Evolutionary conservation across 2,797 vertebrate genomes (phyloP).

Genomic region (Trachops cirrhosus): DNA sequence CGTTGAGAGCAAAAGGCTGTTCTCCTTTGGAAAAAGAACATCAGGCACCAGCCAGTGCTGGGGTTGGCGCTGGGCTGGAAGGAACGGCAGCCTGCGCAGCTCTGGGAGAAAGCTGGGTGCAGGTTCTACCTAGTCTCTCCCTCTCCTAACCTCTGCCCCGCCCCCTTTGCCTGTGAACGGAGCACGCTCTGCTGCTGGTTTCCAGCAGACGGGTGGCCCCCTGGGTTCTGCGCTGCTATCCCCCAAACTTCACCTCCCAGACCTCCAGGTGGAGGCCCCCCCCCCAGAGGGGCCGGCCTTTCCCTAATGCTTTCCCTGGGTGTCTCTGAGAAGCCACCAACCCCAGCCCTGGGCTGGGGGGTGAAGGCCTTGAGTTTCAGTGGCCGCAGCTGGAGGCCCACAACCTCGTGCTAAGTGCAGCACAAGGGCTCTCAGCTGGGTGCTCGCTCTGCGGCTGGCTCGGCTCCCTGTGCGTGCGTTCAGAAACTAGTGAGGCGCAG

Average conservation of each 20-base stretch:
- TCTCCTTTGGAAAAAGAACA: neutral
- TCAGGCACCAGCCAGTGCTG: neutral
- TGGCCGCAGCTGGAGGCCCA: neutral
- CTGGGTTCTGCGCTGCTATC: neutral
- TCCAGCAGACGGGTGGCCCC: accelerated
- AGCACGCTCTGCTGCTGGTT: neutral
- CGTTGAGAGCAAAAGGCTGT: neutral
- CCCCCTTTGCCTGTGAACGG: neutral
- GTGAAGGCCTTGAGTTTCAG: neutral
- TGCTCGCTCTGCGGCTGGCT: accelerated
- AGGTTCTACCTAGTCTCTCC: neutral
- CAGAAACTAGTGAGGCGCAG: accelerated
- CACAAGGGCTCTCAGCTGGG: neutral
- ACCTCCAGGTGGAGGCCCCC: no score
- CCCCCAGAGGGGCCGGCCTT: neutral
- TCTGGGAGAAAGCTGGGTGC: neutral
- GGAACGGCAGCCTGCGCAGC: neutral
- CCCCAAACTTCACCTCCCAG: neutral
- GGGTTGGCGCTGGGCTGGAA: accelerated
- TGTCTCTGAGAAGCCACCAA: neutral
- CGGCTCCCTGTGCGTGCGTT: accelerated
- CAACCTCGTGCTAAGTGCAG: no score
- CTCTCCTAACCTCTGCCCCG: neutral
- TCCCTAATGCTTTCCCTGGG: neutral
- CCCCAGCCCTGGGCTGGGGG: neutral